Base-by-base conservation (phyloP, 2,113 vertebrate species). In the Siniperca knerii region DNA sequence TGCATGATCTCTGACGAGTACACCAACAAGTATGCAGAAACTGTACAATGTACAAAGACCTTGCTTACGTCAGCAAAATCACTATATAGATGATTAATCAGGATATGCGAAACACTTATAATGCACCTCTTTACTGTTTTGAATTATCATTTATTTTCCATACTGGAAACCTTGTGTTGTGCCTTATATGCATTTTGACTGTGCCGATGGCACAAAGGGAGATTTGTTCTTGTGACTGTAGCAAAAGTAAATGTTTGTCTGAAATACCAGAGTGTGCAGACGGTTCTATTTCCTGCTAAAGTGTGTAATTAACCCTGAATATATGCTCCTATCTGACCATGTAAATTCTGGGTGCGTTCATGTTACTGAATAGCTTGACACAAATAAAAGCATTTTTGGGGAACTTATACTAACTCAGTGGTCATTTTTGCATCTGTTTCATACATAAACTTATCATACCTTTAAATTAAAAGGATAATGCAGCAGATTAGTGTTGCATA, bases 161-260 rank as follows among this genome's bases (percentile, higher is more conserved):
- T 88, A 94, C 35, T 93, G 91, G 92, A 94, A 93, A 90, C 64
- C 58, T 60, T 54, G 0, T 85, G 58, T 84, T 91, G 76, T 90
- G 89, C 87, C 48, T 91, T 85, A 81, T 79, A 82, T 90, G 93
- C 89, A 91, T 90, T 55, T 61, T 62, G 35, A 52, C 48, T 83
- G 67, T 75, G 3, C 5, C 1, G 18, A 52, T 11, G 44, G 21
- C 25, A 55, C n/a, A 48, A 57, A 71, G 1, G 0, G 10, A 64
- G 75, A 29, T 12, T 37, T 64, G 40, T 37, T 62, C 6, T 61
- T 37, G 21, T 35, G 16, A 65, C 12, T 50, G 12, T n/a, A 50
- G 29, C 33, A 6, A 69, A 82, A 64, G 48, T 35, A 35, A 61
- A 69, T 33, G n/a, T 61, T 37, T 55, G 46, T 42, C 6, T 76